Evolutionary conservation across 2,797 vertebrate species (phyloP), one percentile per base, ranked within the genome.

Genomic region (Geotrypetes seraphini): DNA sequence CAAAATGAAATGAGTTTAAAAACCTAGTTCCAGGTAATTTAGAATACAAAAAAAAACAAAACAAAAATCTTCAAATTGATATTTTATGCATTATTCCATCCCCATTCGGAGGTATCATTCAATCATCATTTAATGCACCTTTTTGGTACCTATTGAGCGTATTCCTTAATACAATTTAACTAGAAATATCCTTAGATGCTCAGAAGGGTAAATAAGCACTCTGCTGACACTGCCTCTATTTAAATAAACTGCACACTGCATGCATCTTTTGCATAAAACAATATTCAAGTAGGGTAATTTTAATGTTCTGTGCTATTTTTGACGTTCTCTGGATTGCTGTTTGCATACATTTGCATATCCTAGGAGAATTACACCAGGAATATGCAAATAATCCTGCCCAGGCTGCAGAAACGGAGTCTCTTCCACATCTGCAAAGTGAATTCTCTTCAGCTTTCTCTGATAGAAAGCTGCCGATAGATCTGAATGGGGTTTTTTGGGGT

Each of bases 291-390:
- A 69, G 70, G 79, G 79, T 67, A 72, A 81, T 81, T 79, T 74
- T 80, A 83, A 81, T 75, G 71, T 55, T 62, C 75, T 67, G 64
- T 79, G 76, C 81, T 84, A 84, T 84, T 84, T 83, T 78, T 83
- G 77, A 74, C 69, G 77, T 78, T 80, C 76, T 60, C 71, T 76
- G 76, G 73, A 81, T 80, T 56, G 75, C 65, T 71, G 63, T 83
- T 84, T 86, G 81, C 80, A 86, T 84, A 84, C 43, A 86, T 86
- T 86, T 84, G 77, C 83, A 84, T 84, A 81, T 67, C 80, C 79
- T 65, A 52, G 59, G 74, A 81, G 79, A 78, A 84, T 84, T 79
- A 81, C 75, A 53, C 74, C 29, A 43, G 51, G 63, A 72, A 74
- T 77, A 86, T 86, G 81, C 62, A 82, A 81, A 86, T 86, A 69